A percentile compares a stretch with the other conserved stretches of the same genome.
These are phyloP conservation scores for Danio albolineatus DNA, from an alignment of 2,797 vertebrate genomes.

Conservation along the genomic window DNA sequence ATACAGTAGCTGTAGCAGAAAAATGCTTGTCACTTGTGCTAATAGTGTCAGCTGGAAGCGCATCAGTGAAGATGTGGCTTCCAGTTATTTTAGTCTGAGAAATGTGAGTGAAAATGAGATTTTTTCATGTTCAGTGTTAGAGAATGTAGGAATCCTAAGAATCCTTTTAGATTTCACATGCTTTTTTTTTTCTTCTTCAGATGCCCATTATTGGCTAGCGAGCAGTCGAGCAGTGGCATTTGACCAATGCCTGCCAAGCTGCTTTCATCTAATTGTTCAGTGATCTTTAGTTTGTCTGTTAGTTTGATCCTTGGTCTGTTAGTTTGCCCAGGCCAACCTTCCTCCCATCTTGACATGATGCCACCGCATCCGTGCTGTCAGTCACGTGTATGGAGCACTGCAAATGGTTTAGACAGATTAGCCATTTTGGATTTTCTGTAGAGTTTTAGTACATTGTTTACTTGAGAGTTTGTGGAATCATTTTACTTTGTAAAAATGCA, in stretches of 20 bases:
- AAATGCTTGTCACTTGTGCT: slow-evolving; percentile 1
- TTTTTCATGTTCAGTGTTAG: background rate
- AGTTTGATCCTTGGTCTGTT: slow-evolving; percentile 13
- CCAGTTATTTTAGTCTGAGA: background rate
- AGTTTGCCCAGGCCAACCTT: background rate
- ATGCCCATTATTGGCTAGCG: background rate
- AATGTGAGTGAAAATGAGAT: background rate
- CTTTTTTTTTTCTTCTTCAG: background rate
- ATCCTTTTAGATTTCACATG: background rate
- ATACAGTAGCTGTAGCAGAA: background rate
- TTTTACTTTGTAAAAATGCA: no score
- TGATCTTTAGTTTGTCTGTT: slow-evolving; percentile 21
- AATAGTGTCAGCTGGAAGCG: background rate
- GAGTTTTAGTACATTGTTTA: background rate
- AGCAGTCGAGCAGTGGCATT: slow-evolving; percentile 30
- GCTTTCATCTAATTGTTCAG: slow-evolving; percentile 47
- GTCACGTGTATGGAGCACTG: background rate
- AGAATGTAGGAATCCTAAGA: background rate
- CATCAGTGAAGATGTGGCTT: background rate
- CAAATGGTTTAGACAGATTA: background rate
- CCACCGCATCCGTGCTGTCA: slow-evolving; percentile 1
- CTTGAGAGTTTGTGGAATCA: background rate
- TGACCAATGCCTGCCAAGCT: slow-evolving; percentile 26
- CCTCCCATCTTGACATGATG: background rate
- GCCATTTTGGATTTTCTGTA: background rate